Evolutionary conservation across 2,113 vertebrate species (phyloP), one percentile per base, ranked within the genome.

Genomic region (Agapornis roseicollis): DNA sequence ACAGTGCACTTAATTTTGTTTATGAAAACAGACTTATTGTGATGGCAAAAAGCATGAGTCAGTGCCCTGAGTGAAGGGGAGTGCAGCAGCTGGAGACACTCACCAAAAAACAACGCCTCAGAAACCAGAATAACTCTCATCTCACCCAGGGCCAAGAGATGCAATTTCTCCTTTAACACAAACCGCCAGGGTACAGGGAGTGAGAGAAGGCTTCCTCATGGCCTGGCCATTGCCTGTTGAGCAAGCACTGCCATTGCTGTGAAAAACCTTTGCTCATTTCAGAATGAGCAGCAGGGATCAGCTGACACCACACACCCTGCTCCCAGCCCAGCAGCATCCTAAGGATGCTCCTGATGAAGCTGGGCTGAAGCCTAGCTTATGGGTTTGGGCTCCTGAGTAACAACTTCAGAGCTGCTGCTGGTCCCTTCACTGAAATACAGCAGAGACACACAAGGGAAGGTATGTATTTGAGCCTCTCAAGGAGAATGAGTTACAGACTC

Each of bases 161-260:
- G 85, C 72, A 87, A 56, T 85, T 72, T 33, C 85, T 93, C 70
- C 92, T 93, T 87, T 85, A 83, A 92, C 95, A 97, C 97, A 96
- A 73, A 95, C 89, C 90, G 91, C 71, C 83, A 56, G 93, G 56
- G 71, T 81, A 25, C 94, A 42, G 95, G 80, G 33, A 69, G 25
- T 3, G 52, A 37, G 29, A 56, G 83, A 91, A 93, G 89, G 71
- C 92, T 96, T 94, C 92, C 92, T 11, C 83, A 89, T 92, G 89
- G 96, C 88, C 95, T 92, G 96, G 98, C 73, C 73, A 90, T 61
- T 2, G 94, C 95, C 90, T 98, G 97, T 98, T 98, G 98, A 96
- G 97, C 71, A 70, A 93, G 66, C 4, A 70, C 86, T 77, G 94
- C 95, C 58, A 25, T 47, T 72, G 95, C 97, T 56, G 18, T 60